Evolutionary conservation across 2,888 invertebrate species (phyloP).

Genomic region (Drosophila anomelani): DNA sequence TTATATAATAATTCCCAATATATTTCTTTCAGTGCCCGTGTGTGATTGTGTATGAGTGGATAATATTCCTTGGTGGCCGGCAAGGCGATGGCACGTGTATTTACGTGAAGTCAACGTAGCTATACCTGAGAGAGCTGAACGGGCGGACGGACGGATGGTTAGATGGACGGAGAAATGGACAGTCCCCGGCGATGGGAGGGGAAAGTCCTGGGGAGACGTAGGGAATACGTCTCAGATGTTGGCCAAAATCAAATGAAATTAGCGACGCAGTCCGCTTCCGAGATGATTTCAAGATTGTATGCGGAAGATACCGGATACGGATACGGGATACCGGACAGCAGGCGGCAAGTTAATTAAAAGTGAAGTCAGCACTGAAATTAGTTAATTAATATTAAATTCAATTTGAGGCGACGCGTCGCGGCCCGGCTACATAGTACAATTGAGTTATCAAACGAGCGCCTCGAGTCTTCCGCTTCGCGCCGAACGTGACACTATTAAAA

Average conservation of each 20-base stretch:
- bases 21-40: slow-evolving; percentile 6
- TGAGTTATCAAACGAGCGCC: slow-evolving; percentile 71
- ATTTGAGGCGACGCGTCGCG: slow-evolving; percentile 52
- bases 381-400: slow-evolving; percentile 76
- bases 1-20: not conserved
- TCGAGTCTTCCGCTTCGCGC: slow-evolving; percentile 40
- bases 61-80: slow-evolving; percentile 48
- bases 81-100: slow-evolving; percentile 61
- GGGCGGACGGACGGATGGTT: slow-evolving; percentile 21
- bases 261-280: slow-evolving; percentile 24
- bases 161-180: slow-evolving; percentile 1
- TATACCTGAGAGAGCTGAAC: slow-evolving; percentile 48
- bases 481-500: slow-evolving; percentile 60
- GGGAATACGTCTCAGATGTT: slow-evolving; percentile 43
- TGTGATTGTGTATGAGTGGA: slow-evolving; percentile 21
- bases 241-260: slow-evolving; percentile 59
- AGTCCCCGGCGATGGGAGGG: not conserved
- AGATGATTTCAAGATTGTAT: slow-evolving; percentile 35
- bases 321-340: not conserved
- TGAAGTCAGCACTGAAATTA: slow-evolving; percentile 62
- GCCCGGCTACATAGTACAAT: slow-evolving; percentile 42
- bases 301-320: slow-evolving; percentile 16
- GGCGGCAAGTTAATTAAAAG: slow-evolving; percentile 61
- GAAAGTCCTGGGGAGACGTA: not conserved
- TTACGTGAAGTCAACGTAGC: slow-evolving; percentile 54